phyloP scores from a whole-genome alignment of 2,888 invertebrate species.

The Dryobota labecula region DNA sequence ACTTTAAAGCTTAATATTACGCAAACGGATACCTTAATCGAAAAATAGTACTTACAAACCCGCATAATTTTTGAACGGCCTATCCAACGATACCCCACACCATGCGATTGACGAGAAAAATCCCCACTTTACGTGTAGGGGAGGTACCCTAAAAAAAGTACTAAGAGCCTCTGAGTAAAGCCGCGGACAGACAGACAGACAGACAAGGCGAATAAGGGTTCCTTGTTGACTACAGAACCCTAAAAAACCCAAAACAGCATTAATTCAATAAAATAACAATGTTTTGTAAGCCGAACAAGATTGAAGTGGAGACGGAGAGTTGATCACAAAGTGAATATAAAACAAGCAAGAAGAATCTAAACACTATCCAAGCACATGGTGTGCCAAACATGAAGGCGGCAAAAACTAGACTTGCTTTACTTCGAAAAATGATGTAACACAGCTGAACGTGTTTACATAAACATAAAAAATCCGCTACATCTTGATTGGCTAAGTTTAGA shows the following conservation, averaged over 20 bases:
- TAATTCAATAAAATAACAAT: neutral
- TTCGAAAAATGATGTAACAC: conserved; percentile 1
- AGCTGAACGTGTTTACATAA: conserved; percentile 13
- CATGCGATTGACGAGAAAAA: too few species aligned
- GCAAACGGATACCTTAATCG: too few species aligned
- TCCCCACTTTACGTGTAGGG: too few species aligned
- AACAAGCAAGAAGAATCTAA: conserved; percentile 17
- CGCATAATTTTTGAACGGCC: too few species aligned
- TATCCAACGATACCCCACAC: too few species aligned
- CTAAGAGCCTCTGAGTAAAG: too few species aligned
- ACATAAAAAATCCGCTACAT: conserved; percentile 16
- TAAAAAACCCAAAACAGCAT: neutral
- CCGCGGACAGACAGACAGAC: too few species aligned
- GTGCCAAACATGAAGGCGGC: neutral
- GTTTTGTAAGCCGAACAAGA: neutral
- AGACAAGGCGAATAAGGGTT: too few species aligned
- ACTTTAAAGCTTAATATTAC: too few species aligned
- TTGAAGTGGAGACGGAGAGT: neutral
- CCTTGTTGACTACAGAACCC: too few species aligned
- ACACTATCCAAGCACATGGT: conserved; percentile 1
- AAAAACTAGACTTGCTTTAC: neutral
- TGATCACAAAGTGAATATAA: conserved; percentile 9
- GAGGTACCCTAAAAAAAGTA: too few species aligned
- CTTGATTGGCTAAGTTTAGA: conserved; percentile 18
- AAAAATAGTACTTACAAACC: too few species aligned